phyloP scores from a whole-genome alignment of 2,113 vertebrate genomes.

The Nanorana parkeri region DNA sequence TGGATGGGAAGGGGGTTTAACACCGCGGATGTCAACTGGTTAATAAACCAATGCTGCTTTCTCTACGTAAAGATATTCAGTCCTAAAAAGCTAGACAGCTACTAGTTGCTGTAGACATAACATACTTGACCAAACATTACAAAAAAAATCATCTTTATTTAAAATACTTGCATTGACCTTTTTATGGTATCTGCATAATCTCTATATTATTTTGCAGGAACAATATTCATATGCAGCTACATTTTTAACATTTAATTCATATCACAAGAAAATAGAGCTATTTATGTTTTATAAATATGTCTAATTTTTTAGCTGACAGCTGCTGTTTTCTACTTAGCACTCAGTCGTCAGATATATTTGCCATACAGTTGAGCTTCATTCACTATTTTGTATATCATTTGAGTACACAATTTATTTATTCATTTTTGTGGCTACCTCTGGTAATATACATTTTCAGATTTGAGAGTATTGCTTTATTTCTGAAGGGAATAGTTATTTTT shows the following conservation, averaged over 20 bases:
- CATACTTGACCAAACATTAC: neutral
- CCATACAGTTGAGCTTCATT: neutral
- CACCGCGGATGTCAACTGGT: no score
- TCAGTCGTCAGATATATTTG: neutral
- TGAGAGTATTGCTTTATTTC: neutral
- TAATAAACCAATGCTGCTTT: no score
- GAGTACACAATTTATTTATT: neutral
- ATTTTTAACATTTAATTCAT: neutral
- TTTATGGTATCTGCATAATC: no score
- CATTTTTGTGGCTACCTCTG: neutral
- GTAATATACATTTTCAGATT: conserved; percentile 6
- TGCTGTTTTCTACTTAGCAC: neutral
- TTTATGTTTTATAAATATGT: neutral
- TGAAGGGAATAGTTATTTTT: neutral
- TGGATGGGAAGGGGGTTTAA: no score
- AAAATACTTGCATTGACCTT: no score
- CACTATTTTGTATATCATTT: neutral
- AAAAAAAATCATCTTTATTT: no score
- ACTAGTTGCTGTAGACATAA: no score
- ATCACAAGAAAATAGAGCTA: neutral
- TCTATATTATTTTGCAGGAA: no score
- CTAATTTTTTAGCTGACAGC: neutral
- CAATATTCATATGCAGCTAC: no score
- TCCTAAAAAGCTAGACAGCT: no score
- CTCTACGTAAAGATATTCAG: no score